Evolutionary conservation across 2,888 invertebrate genomes (phyloP).

Genomic region (Pelosia muscerda): DNA sequence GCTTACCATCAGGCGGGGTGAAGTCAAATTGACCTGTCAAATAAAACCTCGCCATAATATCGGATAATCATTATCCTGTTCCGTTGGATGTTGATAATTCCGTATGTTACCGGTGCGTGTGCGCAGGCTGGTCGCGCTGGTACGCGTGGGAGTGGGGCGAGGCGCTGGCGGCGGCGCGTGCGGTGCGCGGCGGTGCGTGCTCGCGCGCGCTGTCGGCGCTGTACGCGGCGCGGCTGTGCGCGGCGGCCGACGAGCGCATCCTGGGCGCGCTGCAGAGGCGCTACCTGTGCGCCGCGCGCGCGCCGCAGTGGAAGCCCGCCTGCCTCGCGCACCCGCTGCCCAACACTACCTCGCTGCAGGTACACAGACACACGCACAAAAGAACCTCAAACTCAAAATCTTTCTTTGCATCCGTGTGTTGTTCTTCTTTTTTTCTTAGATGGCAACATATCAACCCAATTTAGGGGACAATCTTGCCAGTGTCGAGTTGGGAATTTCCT

Average conservation of each 20-base stretch:
- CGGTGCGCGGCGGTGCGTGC: conserved; percentile 51
- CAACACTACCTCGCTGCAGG: conserved; percentile 53
- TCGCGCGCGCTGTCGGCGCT: conserved; percentile 56
- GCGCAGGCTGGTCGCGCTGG: conserved; percentile 81
- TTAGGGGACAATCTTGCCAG: no score
- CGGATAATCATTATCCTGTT: no score
- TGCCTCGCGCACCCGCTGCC: conserved; percentile 56
- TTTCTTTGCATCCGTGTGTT: no score
- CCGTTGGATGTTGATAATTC: no score
- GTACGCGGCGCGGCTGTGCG: conserved; percentile 71
- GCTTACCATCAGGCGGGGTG: no score
- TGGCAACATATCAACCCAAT: no score
- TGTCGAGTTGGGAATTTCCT: no score
- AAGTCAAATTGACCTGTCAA: no score
- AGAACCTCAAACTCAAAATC: no score
- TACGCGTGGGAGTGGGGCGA: conserved; percentile 84
- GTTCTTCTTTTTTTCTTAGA: no score
- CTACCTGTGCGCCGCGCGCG: conserved; percentile 63
- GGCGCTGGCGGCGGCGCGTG: conserved; percentile 58
- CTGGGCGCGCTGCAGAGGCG: conserved; percentile 72
- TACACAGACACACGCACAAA: conserved; percentile 20
- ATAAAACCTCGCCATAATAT: no score
- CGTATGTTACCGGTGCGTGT: not conserved
- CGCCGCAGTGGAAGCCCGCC: conserved; percentile 48
- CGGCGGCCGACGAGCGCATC: conserved; percentile 61